Evolutionary conservation across 1,140 invertebrate species (phyloP), one percentile per base, ranked within the genome.

Genomic region (Drosophila funebris): DNA sequence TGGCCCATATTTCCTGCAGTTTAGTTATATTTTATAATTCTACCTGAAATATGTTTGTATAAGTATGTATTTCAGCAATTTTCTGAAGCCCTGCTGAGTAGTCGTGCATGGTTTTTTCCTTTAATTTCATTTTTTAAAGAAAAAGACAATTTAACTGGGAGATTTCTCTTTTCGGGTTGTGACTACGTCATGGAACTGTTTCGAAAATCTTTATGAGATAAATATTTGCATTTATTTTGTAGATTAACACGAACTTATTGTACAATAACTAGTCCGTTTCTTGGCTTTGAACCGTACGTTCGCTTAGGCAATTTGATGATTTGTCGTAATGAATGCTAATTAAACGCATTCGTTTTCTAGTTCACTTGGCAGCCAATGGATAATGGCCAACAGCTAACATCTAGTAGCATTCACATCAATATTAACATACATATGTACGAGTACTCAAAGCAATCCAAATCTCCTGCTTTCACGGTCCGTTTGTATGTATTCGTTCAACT

Each of bases 261-360:
- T 73, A 85, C 63, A 78, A 68, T 60, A 74, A 67, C 73, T 75
- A 73, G 82, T 84, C 72, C 62, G 83, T 36, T 58, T 61, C 44
- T 73, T 53, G 41, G 22, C 39, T 7, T 18, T 60, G n/a, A 54
- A 67, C 33, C 33, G 37, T 39, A 48, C 52, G 41, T 14, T 60
- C 64, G 75, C 57, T 58, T 52, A 53, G 69, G 69, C 76, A 88
- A 88, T 88, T 83, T 88, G 83, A 88, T 88, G 78, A 88, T 83
- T 76, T 78, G 70, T 90, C 82, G 87, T 90, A 90, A 90, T 90
- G 82, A 90, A 90, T 87, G 87, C 88, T 90, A 90, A 90, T 90
- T 90, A 90, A 83, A 80, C 72, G 87, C 76, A 90, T 90, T 84
- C 78, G 83, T 87, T 90, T 89, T 90, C 87, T 90, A 90, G 87